phyloP scores from a whole-genome alignment of 2,888 invertebrate genomes.

The Nasonovia ribisnigri region DNA sequence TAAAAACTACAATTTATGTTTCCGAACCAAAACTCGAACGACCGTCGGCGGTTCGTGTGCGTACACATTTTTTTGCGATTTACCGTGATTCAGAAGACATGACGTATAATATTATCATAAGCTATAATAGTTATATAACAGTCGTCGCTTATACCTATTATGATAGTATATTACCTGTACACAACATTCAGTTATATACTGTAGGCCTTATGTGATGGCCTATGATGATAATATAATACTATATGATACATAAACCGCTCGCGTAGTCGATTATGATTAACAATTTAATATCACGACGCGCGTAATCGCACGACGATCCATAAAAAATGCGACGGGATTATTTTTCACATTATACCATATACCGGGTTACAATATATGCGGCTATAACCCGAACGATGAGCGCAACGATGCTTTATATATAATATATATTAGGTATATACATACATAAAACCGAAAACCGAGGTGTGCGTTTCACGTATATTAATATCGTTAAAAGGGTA shows the following conservation, averaged over 20 bases:
- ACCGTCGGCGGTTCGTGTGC: not conserved
- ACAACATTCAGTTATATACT: not conserved
- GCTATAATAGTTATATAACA: not conserved
- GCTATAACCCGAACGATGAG: not conserved
- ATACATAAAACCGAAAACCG: conserved; percentile 11
- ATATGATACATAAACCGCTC: not conserved
- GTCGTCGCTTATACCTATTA: not conserved
- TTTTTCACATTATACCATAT: not conserved
- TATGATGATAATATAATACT: not conserved
- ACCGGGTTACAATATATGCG: not conserved
- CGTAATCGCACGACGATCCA: not conserved
- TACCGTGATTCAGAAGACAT: not conserved
- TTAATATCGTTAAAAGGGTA: conserved; percentile 59
- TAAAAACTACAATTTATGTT: not conserved
- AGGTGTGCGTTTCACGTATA: conserved; percentile 1
- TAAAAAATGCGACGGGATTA: not conserved
- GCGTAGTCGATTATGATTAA: not conserved
- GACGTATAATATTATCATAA: not conserved
- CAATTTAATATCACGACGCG: not conserved
- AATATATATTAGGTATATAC: not conserved
- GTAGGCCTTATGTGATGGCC: not conserved
- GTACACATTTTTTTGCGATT: not conserved
- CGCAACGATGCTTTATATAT: not conserved
- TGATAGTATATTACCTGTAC: not conserved
- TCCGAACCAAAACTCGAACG: not conserved